Evolutionary conservation across 2,113 vertebrate species (phyloP), one percentile per base, ranked within the genome.

Genomic region (Todiramphus chloris): DNA sequence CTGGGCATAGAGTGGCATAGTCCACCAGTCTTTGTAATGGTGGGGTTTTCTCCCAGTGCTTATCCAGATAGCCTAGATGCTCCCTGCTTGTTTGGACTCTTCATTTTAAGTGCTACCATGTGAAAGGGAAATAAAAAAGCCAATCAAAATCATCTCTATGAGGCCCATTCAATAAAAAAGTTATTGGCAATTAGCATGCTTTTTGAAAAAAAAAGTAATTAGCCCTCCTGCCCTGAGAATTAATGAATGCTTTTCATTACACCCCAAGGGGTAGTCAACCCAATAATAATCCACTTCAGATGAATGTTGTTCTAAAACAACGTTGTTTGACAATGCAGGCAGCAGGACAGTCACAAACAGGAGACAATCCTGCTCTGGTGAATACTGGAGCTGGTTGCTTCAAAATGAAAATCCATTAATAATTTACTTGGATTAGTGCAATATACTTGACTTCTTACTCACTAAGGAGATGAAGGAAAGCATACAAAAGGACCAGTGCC

Each of bases 231-330:
- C 95, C 95, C 96, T 96, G 92, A 97, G 97, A 97, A 97, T 98
- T 98, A 98, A 97, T 97, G 96, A 95, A 78, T 96, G 88, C 60
- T 96, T 98, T 98, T 98, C 94, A 97, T 95, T 98, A 93, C 82
- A 93, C 93, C 95, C 94, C 90, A 95, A 97, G 97, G 97, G 75
- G 95, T 60, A 97, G 96, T 97, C 94, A 97, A 53, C 90, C 93
- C 76, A 21, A 96, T 97, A 97, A 96, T 94, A 97, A 97, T 87
- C 93, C 93, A 93, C 92, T 96, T 96, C 83, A 96, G 89, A 95
- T 74, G 70, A 97, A 97, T 93, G 92, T 97, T 97, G 95, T 90
- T 97, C 39, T 85, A 97, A 97, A 97, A 84, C 58, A 44, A 74
- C 2, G 3, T 87, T 95, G 95, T 97, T 96, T 97, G 94, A 96